Evolutionary conservation across 2,888 invertebrate genomes (phyloP), one percentile per base, ranked within the genome.

Genomic region (Eilema caniola): DNA sequence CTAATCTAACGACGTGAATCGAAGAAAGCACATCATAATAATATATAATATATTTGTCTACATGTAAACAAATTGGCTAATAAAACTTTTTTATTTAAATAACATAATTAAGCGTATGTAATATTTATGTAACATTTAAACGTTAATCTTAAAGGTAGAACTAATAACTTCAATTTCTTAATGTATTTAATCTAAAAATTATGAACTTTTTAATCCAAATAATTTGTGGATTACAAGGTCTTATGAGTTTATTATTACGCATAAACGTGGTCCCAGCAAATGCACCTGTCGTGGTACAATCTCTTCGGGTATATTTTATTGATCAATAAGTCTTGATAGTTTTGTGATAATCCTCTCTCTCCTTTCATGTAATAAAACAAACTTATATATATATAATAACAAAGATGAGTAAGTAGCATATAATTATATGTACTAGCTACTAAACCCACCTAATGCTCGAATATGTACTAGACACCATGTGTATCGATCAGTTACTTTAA

Each of bases 201-300:
- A 73, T 73, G 28, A 71, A 77, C 47, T 73, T 72, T 69, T 60
- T n/a, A 25, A 64, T 74, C 63, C 59, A 71, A 76, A 74, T 76
- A 73, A 80, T 78, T 74, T 67, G 59, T 64, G 70, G 75, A 83
- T 80, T 81, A 81, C 78, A 78, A 76, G 71, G 66, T 72, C 66
- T 77, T 74, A 77, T 78, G 76, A 78, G 78, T 81, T 71, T 75
- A 77, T 76, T 82, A 85, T 82, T 80, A 82, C 77, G 80, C 77
- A 80, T 81, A 75, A 80, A 82, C 78, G 78, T 74, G 82, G 70
- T 75, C 75, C 66, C 76, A 64, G 72, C 73, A 66, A 72, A 65
- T 80, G 88, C 92, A 92, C 92, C 92, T 92, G 92, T 89, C 88
- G 85, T 76, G 83, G 60, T 86, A 85, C 80, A 79, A 77, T 75